A percentile compares a stretch with the other conserved stretches of the same genome.
Evolutionary conservation across 2,113 vertebrate species (phyloP).

Genomic region (Phaetusa simplex): DNA sequence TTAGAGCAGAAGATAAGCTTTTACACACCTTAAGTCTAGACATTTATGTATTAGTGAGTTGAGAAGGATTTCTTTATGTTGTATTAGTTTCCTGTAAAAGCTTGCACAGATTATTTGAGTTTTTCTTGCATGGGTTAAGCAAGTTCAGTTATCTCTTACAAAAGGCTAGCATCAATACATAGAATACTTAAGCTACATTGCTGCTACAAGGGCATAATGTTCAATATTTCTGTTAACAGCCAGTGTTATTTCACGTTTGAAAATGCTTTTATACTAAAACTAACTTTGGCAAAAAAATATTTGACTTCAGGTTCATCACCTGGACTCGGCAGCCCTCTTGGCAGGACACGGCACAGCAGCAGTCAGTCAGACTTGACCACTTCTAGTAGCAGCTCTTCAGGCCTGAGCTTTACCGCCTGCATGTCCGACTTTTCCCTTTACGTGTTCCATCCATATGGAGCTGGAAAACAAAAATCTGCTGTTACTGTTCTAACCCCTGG

Average conservation of each 20-base stretch:
- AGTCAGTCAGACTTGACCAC: slow-evolving; percentile 93
- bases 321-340: slow-evolving; percentile 88
- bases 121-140: not conserved
- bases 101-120: not conserved
- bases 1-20: not conserved
- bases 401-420: slow-evolving; percentile 96
- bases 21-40: not conserved
- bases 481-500: slow-evolving; percentile 88
- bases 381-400: slow-evolving; percentile 89
- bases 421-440: slow-evolving; percentile 99
- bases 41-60: not conserved
- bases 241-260: not conserved
- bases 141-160: not conserved
- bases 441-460: slow-evolving; percentile 96
- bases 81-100: not conserved
- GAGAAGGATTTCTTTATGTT: not conserved
- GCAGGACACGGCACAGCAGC: slow-evolving; percentile 92
- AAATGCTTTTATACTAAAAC: not conserved
- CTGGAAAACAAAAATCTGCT: slow-evolving; percentile 93
- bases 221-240: not conserved
- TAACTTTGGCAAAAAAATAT: not conserved
- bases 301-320: slow-evolving; percentile 80
- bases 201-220: not conserved
- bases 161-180: not conserved
- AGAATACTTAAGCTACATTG: not conserved